Evolutionary conservation across 1,140 invertebrate genomes (phyloP), one percentile per base, ranked within the genome.

Genomic region (Coptotermes formosanus): DNA sequence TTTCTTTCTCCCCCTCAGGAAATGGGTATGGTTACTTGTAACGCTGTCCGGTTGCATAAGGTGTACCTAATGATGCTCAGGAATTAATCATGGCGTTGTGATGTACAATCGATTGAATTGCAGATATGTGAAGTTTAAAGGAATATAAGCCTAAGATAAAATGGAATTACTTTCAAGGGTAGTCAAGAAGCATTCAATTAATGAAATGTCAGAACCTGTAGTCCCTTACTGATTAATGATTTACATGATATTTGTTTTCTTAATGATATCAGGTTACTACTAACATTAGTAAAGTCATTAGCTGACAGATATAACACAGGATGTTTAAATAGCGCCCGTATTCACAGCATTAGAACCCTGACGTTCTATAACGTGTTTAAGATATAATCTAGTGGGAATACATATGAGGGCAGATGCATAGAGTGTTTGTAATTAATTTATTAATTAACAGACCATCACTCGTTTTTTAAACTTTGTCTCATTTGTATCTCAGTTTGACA

Each of bases 121-220:
- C 19, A 55, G 52, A 30, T n/a, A 75, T 75, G 8, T 75, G 25
- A 75, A n/a, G n/a, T 75, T 25, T 75, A 75, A 75, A 75, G 25
- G n/a, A 75, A 75, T 3, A 59, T 23, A 59, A 6, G 55, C 25
- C 9, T 75, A n/a, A 75, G n/a, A 30, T 75, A 30, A 75, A 75
- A 75, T 75, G 64, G 64, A 30, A 75, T 75, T 75, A 75, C 30
- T 75, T 75, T 75, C n/a, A 75, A 75, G 64, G 30, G 64, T 16
- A 75, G 64, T 30, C 64, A n/a, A 25, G 64, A 75, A n/a, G 64
- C 7, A 1, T 48, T 48, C 45, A 48, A 16, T 16, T 48, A 9
- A 64, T 64, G 12, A 64, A 64, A 64, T 19, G 59, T 30, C 64
- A 16, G 9, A 25, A 55, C 64, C 25, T 30, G 0, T 6, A 30